These are phyloP conservation scores for Cepaea nemoralis DNA, from an alignment of 1,140 invertebrate species.

Conservation along the genomic window DNA sequence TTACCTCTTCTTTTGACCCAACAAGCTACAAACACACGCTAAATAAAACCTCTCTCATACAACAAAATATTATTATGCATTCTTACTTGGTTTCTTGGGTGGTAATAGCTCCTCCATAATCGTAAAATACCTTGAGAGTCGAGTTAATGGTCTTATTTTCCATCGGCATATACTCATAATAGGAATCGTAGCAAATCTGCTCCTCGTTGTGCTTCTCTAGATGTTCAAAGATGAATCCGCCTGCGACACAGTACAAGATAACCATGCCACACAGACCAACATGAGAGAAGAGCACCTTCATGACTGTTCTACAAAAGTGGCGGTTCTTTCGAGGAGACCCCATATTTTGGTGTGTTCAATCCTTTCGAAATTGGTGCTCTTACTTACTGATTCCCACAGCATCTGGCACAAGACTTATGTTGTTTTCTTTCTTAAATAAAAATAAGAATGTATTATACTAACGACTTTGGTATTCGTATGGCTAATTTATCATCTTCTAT, in stretches of 20 bases:
- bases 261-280: constrained; percentile 92
- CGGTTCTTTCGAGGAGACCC: constrained; percentile 44
- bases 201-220: constrained; percentile 83
- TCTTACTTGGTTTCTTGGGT: constrained; percentile 45
- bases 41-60: too few species aligned
- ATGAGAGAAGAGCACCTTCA: constrained; percentile 95
- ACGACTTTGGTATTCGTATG: too few species aligned
- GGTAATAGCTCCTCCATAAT: constrained; percentile 48
- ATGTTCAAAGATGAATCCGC: constrained; percentile 92
- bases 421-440: too few species aligned
- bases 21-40: too few species aligned
- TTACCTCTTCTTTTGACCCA: too few species aligned
- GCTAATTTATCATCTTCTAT: too few species aligned
- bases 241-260: constrained; percentile 91
- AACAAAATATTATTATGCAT: too few species aligned
- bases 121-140: constrained; percentile 52
- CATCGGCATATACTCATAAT: constrained; percentile 58
- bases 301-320: constrained; percentile 81
- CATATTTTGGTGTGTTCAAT: too few species aligned
- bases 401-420: too few species aligned
- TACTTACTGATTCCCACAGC: too few species aligned
- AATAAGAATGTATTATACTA: too few species aligned
- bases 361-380: too few species aligned
- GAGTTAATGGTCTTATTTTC: constrained; percentile 59
- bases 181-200: constrained; percentile 60